Evolutionary conservation across 2,888 invertebrate species (phyloP).

Genomic region (Brachyptera putata): DNA sequence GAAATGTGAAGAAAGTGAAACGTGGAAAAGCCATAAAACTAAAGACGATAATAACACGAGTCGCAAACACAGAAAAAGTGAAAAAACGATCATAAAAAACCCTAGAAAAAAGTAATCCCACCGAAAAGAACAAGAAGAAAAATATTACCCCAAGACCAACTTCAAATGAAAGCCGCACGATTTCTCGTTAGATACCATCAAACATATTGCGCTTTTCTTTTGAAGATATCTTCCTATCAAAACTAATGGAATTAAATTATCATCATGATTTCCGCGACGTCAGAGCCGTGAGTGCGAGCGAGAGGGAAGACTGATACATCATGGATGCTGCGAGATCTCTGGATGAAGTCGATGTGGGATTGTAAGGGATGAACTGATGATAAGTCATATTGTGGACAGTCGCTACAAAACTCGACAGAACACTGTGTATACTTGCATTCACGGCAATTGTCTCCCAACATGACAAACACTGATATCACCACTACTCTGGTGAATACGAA

Average conservation of each 20-base stretch:
- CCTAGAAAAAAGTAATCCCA: background rate
- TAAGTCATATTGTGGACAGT: too few species aligned
- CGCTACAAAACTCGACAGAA: too few species aligned
- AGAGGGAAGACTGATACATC: slow-evolving; percentile 4
- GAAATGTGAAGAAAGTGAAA: background rate
- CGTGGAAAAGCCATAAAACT: background rate
- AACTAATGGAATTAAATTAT: slow-evolving; percentile 30
- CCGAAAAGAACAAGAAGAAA: background rate
- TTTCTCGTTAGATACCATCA: background rate
- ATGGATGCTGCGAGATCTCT: background rate
- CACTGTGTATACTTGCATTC: too few species aligned
- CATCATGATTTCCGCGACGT: slow-evolving; percentile 19
- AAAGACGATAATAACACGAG: background rate
- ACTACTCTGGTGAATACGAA: too few species aligned
- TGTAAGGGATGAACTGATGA: slow-evolving; percentile 1
- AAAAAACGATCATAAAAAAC: slow-evolving; percentile 11
- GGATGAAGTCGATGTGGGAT: background rate
- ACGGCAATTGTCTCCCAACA: too few species aligned
- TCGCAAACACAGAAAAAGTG: background rate
- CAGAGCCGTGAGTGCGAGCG: slow-evolving; percentile 9
- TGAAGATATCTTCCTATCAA: slow-evolving; percentile 12
- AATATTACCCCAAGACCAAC: background rate
- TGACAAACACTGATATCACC: too few species aligned
- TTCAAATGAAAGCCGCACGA: background rate
- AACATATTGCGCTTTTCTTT: background rate